Evolutionary conservation across 2,113 vertebrate genomes (phyloP).

Genomic region (Chelonoidis abingdonii): DNA sequence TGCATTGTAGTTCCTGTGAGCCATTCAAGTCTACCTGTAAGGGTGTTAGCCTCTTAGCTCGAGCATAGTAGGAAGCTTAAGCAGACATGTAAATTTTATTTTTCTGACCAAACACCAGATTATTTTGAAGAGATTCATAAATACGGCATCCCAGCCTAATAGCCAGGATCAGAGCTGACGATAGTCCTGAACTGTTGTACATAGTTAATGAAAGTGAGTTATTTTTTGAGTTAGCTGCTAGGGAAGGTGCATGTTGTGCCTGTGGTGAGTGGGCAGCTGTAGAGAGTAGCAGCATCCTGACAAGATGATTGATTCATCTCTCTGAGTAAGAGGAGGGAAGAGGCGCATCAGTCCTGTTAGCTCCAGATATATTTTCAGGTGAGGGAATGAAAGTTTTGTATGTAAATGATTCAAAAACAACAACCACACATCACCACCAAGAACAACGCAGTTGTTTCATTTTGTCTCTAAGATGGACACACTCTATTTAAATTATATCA

Average conservation of each 20-base stretch:
- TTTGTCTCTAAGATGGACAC: neutral
- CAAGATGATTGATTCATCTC: neutral
- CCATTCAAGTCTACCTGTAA: neutral
- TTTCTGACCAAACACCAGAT: neutral
- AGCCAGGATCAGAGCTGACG: neutral
- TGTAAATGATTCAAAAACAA: neutral
- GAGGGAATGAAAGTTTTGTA: neutral
- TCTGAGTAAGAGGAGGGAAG: neutral
- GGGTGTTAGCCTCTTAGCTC: too few relatives aligned
- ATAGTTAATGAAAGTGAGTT: neutral
- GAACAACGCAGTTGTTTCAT: neutral
- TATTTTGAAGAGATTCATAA: neutral
- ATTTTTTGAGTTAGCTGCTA: neutral
- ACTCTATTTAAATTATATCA: neutral
- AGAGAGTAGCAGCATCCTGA: neutral
- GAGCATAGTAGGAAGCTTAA: neutral
- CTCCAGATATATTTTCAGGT: neutral
- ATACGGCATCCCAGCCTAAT: neutral
- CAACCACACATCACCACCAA: neutral
- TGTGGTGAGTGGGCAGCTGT: neutral
- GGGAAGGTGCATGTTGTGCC: neutral
- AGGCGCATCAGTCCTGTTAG: neutral
- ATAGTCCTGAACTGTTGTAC: neutral
- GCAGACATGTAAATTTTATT: neutral
- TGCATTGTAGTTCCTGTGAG: neutral